phyloP scores from a whole-genome alignment of 2,888 invertebrate genomes.

The Morpho deidamia region DNA sequence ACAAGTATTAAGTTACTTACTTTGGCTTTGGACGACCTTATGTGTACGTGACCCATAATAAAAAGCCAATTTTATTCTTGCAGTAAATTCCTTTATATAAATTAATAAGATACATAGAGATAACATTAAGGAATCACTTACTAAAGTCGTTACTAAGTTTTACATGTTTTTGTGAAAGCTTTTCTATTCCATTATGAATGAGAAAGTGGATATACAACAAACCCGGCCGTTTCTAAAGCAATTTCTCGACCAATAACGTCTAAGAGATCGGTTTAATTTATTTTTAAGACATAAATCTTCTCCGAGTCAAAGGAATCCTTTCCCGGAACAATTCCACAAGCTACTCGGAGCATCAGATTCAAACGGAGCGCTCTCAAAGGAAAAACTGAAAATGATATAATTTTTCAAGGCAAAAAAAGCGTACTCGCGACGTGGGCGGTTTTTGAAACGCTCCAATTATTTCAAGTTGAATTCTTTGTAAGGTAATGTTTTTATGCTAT shows the following conservation, averaged over 20 bases:
- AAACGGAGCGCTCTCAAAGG: conserved; percentile 37
- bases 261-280: conserved; percentile 36
- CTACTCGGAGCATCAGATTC: conserved; percentile 29
- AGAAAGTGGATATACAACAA: background rate
- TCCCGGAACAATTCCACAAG: conserved; percentile 24
- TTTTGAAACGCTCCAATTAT: conserved; percentile 3
- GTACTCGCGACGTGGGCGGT: background rate
- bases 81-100: no score
- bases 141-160: no score
- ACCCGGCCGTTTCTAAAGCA: conserved; percentile 1
- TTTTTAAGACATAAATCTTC: conserved; percentile 40
- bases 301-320: conserved; percentile 39
- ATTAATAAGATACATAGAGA: no score
- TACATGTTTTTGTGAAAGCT: no score
- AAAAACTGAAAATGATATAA: conserved; percentile 31
- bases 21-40: no score
- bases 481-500: background rate
- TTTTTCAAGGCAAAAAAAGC: background rate
- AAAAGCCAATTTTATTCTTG: no score
- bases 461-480: background rate
- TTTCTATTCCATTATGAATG: background rate
- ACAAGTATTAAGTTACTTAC: no score
- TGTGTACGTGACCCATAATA: no score
- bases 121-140: no score
- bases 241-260: conserved; percentile 11